Conservation (phyloP, 2,113 vertebrate species). For the Cinclus mexicanus region DNA sequence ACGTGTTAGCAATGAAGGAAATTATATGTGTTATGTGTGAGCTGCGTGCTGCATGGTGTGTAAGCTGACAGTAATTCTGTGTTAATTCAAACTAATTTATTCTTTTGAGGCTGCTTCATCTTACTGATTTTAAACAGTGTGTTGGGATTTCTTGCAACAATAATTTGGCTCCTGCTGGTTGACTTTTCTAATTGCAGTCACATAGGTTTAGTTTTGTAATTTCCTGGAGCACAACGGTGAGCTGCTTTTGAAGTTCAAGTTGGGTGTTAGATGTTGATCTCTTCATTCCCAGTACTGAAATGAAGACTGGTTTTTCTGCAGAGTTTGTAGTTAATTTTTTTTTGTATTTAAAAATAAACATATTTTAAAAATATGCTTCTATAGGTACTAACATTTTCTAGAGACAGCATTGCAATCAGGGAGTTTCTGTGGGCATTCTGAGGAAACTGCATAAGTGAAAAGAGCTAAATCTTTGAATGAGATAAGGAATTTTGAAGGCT, state of each 20-base stretch:
- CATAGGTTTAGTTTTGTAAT: background rate
- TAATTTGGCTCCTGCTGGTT: background rate
- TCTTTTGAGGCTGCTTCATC: background rate
- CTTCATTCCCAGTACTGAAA: background rate
- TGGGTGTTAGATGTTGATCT: background rate
- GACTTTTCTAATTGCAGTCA: background rate
- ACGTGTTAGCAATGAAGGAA: background rate
- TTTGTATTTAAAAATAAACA: too few species aligned
- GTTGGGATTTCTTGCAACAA: background rate
- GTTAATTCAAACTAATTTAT: background rate
- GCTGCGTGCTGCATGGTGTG: background rate
- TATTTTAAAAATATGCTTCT: background rate
- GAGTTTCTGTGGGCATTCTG: background rate
- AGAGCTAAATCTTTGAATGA: background rate
- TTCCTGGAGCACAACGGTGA: background rate
- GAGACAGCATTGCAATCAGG: background rate
- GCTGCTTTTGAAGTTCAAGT: background rate
- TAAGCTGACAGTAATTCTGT: background rate
- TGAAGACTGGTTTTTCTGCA: background rate
- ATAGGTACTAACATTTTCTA: background rate
- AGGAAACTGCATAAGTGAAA: background rate
- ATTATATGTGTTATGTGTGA: background rate
- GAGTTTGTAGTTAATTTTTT: background rate
- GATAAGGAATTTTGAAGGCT: background rate
- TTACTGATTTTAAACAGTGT: background rate